Evolutionary conservation across 1,140 invertebrate species (phyloP).

Genomic region (Brachionus plicatilis): DNA sequence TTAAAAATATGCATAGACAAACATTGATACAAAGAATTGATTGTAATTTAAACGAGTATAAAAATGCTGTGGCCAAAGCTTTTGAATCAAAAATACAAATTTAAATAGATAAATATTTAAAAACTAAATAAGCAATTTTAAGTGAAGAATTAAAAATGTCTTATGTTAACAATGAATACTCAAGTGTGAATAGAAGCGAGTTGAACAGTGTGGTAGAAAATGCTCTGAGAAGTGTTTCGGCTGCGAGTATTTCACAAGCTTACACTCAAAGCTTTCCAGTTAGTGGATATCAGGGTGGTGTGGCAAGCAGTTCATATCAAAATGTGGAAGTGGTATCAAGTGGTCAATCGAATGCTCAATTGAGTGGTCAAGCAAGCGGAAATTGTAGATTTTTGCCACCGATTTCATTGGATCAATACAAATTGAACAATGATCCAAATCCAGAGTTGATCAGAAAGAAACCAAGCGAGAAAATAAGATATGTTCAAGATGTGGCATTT

Average conservation of each 20-base stretch:
- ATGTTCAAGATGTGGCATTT: constrained; percentile 7
- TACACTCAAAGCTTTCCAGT: constrained; percentile 1
- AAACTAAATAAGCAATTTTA: neutral
- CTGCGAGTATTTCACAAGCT: neutral
- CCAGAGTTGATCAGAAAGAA: constrained; percentile 24
- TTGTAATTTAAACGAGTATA: neutral
- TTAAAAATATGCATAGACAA: neutral
- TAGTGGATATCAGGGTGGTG: neutral
- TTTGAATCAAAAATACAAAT: neutral
- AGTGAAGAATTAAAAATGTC: neutral
- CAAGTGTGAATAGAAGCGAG: neutral
- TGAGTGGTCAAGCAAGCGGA: neutral
- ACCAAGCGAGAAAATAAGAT: constrained; percentile 23
- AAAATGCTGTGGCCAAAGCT: neutral
- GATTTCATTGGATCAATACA: constrained; percentile 12
- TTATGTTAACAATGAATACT: neutral
- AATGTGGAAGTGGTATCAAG: neutral
- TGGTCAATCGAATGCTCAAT: neutral
- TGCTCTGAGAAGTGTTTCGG: constrained; percentile 17
- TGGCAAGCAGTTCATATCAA: neutral
- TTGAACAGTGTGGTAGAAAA: constrained; percentile 9
- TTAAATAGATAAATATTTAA: neutral
- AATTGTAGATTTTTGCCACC: constrained; percentile 33
- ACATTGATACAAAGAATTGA: neutral
- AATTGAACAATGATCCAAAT: constrained; percentile 39